Evolutionary conservation across 2,888 invertebrate genomes (phyloP).

Genomic region (Lasiommata megera): DNA sequence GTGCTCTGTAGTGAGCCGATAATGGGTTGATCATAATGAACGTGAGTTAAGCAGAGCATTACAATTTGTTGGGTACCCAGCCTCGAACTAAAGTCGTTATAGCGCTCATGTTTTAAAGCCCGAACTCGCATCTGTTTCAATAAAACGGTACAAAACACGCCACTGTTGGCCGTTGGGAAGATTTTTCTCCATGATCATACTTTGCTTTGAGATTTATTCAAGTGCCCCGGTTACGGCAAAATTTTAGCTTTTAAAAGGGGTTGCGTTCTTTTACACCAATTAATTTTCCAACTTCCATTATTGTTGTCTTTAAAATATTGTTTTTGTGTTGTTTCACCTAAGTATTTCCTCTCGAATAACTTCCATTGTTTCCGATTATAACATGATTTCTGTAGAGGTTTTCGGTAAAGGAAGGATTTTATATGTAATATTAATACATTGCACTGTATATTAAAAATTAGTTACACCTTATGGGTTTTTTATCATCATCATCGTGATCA

Average conservation of each 20-base stretch:
- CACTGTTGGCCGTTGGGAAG: constrained; percentile 16
- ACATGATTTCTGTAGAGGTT: too few relatives aligned
- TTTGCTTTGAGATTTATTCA: constrained; percentile 1
- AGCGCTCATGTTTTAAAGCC: constrained; percentile 14
- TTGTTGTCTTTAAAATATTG: too few relatives aligned
- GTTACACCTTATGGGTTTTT: too few relatives aligned
- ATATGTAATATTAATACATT: too few relatives aligned
- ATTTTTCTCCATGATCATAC: constrained; percentile 16
- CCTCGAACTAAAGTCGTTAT: background rate
- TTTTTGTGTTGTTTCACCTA: too few relatives aligned
- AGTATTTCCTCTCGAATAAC: background rate
- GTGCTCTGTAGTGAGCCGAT: too few relatives aligned
- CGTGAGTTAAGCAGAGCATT: too few relatives aligned
- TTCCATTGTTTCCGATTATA: background rate
- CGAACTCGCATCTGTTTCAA: constrained; percentile 28
- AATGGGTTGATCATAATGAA: too few relatives aligned
- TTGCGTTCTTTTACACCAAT: background rate
- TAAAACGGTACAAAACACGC: constrained; percentile 20
- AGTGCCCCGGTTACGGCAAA: background rate
- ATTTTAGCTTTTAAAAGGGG: too few relatives aligned
- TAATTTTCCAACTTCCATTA: background rate
- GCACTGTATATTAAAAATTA: too few relatives aligned
- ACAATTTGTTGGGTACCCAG: background rate
- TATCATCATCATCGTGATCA: too few relatives aligned
- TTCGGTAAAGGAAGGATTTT: too few relatives aligned